Evolutionary conservation across 2,797 vertebrate genomes (phyloP).

Genomic region (Monodelphis domestica): DNA sequence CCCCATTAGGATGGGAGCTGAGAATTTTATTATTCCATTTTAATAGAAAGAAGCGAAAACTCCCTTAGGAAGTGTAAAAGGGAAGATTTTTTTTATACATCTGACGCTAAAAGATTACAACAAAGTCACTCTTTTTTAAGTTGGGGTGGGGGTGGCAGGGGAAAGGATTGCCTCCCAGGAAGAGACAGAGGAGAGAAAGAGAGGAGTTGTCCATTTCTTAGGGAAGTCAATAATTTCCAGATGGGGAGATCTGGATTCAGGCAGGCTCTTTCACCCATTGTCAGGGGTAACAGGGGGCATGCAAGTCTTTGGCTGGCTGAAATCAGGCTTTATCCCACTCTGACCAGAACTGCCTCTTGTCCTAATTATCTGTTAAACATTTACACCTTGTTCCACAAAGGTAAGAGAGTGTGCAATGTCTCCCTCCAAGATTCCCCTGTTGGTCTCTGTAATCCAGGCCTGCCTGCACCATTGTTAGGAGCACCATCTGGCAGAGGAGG

Average conservation of each 20-base stretch:
- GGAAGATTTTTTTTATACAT: slow-evolving; percentile 76
- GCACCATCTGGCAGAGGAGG: slow-evolving; percentile 71
- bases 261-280: background rate
- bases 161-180: slow-evolving; percentile 38
- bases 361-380: slow-evolving; percentile 69
- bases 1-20: slow-evolving; percentile 84
- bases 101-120: slow-evolving; percentile 72
- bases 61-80: slow-evolving; percentile 82
- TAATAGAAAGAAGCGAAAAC: slow-evolving; percentile 82
- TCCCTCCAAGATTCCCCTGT: slow-evolving; percentile 60
- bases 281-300: background rate
- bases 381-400: slow-evolving; percentile 66
- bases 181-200: slow-evolving; percentile 46
- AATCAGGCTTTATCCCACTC: slow-evolving; percentile 45
- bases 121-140: slow-evolving; percentile 66
- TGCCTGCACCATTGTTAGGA: slow-evolving; percentile 70
- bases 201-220: background rate
- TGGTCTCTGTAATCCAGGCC: slow-evolving; percentile 65
- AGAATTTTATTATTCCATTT: slow-evolving; percentile 84
- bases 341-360: slow-evolving; percentile 51
- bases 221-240: background rate
- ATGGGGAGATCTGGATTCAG: background rate
- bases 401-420: slow-evolving; percentile 66
- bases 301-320: background rate
- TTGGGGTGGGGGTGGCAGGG: slow-evolving; percentile 12